Percentiles rank a stretch among this genome's conserved stretches.
These are phyloP conservation scores for Desmophyllum pertusum DNA, from an alignment of 92 coral and sea anemone species.

Conservation along the genomic window DNA sequence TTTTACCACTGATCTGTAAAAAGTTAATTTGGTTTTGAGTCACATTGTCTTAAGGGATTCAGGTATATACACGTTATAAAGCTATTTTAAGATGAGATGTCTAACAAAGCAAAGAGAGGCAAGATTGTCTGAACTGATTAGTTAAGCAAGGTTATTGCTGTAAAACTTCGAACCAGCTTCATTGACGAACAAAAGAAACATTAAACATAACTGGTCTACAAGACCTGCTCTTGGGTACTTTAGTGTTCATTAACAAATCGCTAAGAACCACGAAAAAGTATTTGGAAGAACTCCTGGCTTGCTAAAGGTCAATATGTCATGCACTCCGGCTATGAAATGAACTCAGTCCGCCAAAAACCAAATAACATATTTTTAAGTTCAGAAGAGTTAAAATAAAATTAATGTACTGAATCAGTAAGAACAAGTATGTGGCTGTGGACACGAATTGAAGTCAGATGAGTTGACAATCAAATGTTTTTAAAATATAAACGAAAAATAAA, in stretches of 20 bases:
- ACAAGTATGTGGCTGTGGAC: neutral
- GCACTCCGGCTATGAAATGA: neutral
- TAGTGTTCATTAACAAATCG: neutral
- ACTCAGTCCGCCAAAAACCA: neutral
- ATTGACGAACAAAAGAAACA: neutral
- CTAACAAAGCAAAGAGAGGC: neutral
- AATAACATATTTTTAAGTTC: neutral
- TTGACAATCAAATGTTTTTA: neutral
- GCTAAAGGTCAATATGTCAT: neutral
- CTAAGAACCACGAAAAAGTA: neutral
- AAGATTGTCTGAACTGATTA: neutral
- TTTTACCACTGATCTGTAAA: no score
- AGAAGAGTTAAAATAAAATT: neutral
- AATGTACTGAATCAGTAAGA: neutral
- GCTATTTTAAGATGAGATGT: no score
- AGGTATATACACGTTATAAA: neutral
- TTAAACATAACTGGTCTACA: neutral
- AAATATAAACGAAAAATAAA: slow-evolving; percentile 1
- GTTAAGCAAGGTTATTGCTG: neutral
- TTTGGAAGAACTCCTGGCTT: neutral
- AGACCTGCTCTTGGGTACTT: neutral
- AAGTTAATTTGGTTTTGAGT: neutral
- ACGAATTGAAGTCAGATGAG: neutral
- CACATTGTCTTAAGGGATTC: neutral
- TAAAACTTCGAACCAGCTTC: neutral